Evolutionary conservation across 2,797 vertebrate species (phyloP).

Genomic region (Oreochromis grahami): DNA sequence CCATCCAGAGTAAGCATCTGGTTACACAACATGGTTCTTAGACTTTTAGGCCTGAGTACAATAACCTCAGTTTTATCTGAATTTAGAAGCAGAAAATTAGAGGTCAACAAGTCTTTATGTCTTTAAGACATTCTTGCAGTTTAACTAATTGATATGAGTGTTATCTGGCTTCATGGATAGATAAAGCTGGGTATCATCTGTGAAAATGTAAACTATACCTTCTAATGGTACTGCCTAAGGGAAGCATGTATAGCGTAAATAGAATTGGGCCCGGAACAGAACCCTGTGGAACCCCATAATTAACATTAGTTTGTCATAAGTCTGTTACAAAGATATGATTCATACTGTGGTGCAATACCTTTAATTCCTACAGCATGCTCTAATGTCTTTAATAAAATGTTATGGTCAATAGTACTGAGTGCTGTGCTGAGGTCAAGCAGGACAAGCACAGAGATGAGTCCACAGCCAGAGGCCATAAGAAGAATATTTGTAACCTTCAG

Average conservation of each 20-base stretch:
- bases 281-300: not conserved
- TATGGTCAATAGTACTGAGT: not conserved
- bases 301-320: not conserved
- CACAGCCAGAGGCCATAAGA: fast-evolving
- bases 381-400: not conserved
- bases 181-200: not conserved
- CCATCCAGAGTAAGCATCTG: fast-evolving
- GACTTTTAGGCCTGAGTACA: not conserved
- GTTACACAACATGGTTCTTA: not conserved
- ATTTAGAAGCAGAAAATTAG: not conserved
- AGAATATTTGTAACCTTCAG: not conserved
- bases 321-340: not conserved
- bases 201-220: not conserved
- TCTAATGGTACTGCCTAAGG: not conserved
- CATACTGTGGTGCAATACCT: not conserved
- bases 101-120: not conserved
- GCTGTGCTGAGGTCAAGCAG: not conserved
- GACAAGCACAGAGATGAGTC: not conserved
- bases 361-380: not conserved
- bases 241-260: not conserved
- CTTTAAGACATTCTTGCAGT: not conserved
- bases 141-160: not conserved
- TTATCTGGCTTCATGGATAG: not conserved
- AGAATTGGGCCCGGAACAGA: fast-evolving
- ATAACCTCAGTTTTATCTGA: not conserved